These are phyloP conservation scores for Melanophora roralis DNA, from an alignment of 2,888 invertebrate genomes.

Conservation along the genomic window DNA sequence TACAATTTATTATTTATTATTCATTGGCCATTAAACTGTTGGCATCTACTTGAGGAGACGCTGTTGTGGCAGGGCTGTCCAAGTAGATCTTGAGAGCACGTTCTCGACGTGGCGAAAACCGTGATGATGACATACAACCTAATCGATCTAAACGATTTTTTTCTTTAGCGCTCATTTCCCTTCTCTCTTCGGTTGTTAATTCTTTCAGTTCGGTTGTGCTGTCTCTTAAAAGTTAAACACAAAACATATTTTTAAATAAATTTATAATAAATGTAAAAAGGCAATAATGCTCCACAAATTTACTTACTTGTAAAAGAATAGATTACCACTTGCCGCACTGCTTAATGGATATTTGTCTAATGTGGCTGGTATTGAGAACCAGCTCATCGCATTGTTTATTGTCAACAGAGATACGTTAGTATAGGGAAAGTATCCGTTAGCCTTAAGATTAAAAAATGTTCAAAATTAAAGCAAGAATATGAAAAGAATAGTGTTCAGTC, in stretches of 20 bases:
- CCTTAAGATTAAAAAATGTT: conserved; percentile 62
- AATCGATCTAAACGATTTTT: conserved; percentile 78
- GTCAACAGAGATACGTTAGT: conserved; percentile 80
- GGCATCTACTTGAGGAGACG: conserved; percentile 44
- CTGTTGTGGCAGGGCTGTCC: conserved; percentile 76
- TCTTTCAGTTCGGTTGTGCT: conserved; percentile 80
- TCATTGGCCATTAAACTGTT: conserved; percentile 52
- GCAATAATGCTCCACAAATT: background rate
- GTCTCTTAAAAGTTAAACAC: conserved; percentile 78
- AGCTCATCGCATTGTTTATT: conserved; percentile 81
- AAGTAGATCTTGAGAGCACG: conserved; percentile 85
- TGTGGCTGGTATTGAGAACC: conserved; percentile 79
- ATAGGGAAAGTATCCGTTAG: conserved; percentile 80
- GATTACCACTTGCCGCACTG: conserved; percentile 81
- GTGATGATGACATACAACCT: conserved; percentile 74
- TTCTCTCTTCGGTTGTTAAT: conserved; percentile 80
- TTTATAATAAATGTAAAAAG: no score
- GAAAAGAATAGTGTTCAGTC: background rate
- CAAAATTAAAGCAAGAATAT: background rate
- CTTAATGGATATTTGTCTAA: conserved; percentile 80
- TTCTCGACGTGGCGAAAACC: conserved; percentile 82
- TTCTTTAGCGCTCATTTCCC: conserved; percentile 81
- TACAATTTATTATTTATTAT: background rate
- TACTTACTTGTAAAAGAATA: conserved; percentile 83
- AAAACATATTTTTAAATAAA: no score